phyloP scores from a whole-genome alignment of 2,797 vertebrate species.

The Chloroceryle inda region DNA sequence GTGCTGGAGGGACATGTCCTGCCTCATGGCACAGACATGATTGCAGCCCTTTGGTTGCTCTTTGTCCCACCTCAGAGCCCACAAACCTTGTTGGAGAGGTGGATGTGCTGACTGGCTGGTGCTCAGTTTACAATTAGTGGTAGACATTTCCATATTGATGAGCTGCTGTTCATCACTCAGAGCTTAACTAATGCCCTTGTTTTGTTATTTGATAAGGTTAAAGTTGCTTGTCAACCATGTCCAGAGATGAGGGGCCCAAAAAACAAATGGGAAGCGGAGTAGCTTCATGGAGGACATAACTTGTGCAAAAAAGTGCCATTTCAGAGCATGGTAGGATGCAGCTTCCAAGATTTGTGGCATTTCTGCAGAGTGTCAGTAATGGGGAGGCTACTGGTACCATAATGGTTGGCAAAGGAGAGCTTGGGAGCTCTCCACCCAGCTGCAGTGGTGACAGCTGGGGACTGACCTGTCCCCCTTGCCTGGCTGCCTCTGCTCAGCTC shows the following conservation, averaged over 20 bases:
- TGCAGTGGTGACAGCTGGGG: background rate
- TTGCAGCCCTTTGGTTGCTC: background rate
- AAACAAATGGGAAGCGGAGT: accelerated
- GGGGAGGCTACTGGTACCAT: background rate
- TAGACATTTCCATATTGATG: background rate
- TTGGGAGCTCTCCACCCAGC: background rate
- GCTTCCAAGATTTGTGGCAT: background rate
- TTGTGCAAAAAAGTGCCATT: background rate
- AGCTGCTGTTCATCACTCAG: background rate
- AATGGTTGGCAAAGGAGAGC: accelerated
- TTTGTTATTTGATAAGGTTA: background rate
- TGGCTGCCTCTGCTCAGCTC: background rate
- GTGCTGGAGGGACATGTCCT: background rate
- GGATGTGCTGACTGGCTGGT: background rate
- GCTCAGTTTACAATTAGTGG: background rate
- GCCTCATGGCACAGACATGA: accelerated
- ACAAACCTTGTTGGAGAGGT: accelerated
- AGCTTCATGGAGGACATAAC: accelerated
- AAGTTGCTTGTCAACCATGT: background rate
- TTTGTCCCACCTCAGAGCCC: background rate
- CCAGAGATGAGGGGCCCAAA: accelerated
- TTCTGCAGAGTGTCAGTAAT: accelerated
- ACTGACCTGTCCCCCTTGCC: background rate
- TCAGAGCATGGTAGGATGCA: background rate
- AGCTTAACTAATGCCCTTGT: background rate